Evolutionary conservation across 2,113 vertebrate genomes (phyloP).

Genomic region (Sula dactylatra): DNA sequence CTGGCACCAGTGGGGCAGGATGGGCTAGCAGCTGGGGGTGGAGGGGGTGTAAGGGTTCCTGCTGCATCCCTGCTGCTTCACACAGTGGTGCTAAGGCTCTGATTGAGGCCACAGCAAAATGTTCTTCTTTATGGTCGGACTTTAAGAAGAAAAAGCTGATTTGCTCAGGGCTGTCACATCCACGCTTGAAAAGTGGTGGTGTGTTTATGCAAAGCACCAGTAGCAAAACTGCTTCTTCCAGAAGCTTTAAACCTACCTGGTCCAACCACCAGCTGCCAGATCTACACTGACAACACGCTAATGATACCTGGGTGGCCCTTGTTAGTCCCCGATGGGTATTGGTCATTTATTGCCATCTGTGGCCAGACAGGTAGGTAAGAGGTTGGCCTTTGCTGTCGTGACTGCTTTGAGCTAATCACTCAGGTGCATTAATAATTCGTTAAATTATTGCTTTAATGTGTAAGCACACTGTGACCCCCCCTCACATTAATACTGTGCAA

Average conservation of each 20-base stretch:
- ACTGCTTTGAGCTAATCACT: not conserved
- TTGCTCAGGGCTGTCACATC: not conserved
- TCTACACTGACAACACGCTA: not conserved
- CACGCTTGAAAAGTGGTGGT: not conserved
- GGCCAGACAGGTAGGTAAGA: not conserved
- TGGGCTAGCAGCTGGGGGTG: not conserved
- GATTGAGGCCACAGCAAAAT: not conserved
- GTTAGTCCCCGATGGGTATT: not conserved
- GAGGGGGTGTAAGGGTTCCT: not conserved
- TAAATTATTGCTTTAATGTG: not conserved
- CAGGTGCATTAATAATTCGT: not conserved
- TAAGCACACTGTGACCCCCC: not conserved
- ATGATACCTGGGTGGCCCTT: not conserved
- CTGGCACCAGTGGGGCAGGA: fast-evolving
- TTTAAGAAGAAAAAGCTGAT: not conserved
- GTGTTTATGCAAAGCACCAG: not conserved
- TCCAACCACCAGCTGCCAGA: not conserved
- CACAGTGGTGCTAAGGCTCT: fast-evolving
- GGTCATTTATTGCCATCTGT: not conserved
- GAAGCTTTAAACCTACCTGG: not conserved
- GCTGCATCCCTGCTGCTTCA: not conserved
- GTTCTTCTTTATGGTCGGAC: not conserved
- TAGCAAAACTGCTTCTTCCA: not conserved
- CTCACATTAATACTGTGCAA: not conserved
- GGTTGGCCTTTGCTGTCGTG: not conserved